Base-by-base conservation (phyloP, 2,113 vertebrate genomes). In the Cranoglanis bouderius region DNA sequence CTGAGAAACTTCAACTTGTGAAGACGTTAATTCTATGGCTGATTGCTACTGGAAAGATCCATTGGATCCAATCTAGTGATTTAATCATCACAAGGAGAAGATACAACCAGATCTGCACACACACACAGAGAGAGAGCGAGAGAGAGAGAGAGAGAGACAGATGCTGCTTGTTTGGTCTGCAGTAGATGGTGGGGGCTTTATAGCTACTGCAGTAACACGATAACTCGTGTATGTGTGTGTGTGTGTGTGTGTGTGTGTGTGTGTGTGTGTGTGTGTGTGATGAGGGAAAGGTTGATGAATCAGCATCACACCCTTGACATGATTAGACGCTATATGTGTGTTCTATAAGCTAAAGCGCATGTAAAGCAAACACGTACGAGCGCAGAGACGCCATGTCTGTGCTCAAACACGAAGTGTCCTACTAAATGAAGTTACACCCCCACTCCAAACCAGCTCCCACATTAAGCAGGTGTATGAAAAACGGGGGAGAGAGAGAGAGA, bases 381-480 rank as follows among this genome's bases (percentile, higher is more conserved):
- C 6, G 12, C 75, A 35, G n/a, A 7, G 86, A 61, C 21, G 21
- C 51, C 40, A 24, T 6, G 32, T 75, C 29, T 67, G 59, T 38
- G 82, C 63, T 21, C 82, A 65, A 57, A 55, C 51, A 29, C 77
- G 89, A 80, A 18, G 57, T 46, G 85, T 29, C 81, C 72, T 82
- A 78, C 63, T 85, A 70, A 90, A 89, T 89, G 35, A 87, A 84
- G 78, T 72, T 46, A 78, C 87, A 43, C 51, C 40, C 74, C 8
- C 19, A 46, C 70, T 18, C 59, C 59, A 61, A 46, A 51, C 75
- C 43, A 57, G 72, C 38, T 29, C n/a, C 86, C 75, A 32, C 38
- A n/a, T 83, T 65, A 61, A 55, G 84, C 78, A 83, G 77, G 81
- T 87, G 82, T 78, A 91, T 83, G 78, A 86, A 92, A 89, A 92